Evolutionary conservation across 2,888 invertebrate genomes (phyloP).

Genomic region (Phengaris arion): DNA sequence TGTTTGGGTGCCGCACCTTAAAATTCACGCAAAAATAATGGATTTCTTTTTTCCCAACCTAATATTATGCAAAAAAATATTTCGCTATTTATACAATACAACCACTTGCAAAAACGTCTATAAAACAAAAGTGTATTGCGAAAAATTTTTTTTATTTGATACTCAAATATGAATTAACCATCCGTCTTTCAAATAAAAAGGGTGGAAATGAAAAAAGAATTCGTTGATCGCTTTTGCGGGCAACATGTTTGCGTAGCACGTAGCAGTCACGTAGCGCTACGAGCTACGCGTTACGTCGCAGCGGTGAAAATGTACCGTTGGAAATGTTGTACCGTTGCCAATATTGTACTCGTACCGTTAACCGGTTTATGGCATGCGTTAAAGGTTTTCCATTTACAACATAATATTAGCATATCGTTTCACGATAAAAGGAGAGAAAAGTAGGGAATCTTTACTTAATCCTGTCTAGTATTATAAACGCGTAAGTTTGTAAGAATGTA

Average conservation of each 20-base stretch:
- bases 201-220: conserved; percentile 8
- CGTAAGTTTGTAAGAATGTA: no score
- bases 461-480: no score
- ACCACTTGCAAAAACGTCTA: no score
- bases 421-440: neutral
- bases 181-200: neutral
- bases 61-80: no score
- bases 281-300: conserved; percentile 5
- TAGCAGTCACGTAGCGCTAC: neutral
- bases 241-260: conserved; percentile 2
- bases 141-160: no score
- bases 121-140: no score
- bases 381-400: no score
- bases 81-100: no score
- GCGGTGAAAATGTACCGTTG: neutral
- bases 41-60: no score
- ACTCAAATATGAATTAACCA: neutral
- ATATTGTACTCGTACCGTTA: neutral
- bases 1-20: no score
- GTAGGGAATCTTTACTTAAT: neutral
- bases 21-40: no score
- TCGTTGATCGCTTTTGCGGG: neutral
- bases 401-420: no score
- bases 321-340: neutral
- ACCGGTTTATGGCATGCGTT: neutral